Conservation (phyloP, 2,797 vertebrate genomes). For the Sebastes matsubarae region DNA sequence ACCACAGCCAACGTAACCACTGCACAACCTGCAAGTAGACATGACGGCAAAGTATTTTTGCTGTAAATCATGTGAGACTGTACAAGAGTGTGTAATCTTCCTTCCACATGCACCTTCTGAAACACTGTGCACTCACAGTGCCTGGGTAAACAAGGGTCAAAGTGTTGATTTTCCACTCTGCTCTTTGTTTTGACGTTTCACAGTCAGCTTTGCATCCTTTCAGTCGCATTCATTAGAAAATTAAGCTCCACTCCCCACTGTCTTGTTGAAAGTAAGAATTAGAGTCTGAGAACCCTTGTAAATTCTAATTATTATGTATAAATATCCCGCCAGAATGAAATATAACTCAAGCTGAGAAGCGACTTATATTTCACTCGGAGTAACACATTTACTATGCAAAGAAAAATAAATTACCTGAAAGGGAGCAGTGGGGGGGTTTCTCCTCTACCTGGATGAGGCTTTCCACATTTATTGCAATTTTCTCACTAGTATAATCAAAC, state of each 20-base stretch:
- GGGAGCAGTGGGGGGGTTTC: conserved; percentile 4
- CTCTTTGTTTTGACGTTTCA: conserved; percentile 28
- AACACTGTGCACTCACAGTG: not conserved
- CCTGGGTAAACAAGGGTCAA: not conserved
- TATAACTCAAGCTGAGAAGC: conserved; percentile 35
- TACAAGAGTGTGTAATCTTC: not conserved
- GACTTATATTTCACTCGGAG: conserved; percentile 57
- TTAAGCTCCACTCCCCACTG: conserved; percentile 35
- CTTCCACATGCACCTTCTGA: not conserved
- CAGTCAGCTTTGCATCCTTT: conserved; percentile 34
- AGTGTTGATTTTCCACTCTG: not conserved
- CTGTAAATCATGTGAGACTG: not conserved
- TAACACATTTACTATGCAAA: conserved; percentile 65
- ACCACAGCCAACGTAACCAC: not conserved
- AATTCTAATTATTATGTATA: conserved; percentile 54
- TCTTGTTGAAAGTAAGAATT: conserved; percentile 50
- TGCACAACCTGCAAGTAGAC: not conserved
- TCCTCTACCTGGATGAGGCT: conserved; percentile 30
- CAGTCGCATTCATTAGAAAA: conserved; percentile 31
- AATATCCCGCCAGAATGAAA: conserved; percentile 51
- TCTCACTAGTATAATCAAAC: conserved; percentile 61
- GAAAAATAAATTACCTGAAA: conserved; percentile 72
- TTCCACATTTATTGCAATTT: conserved; percentile 64
- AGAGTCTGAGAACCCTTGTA: conserved; percentile 36
- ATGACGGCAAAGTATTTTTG: not conserved